Base-by-base conservation (phyloP, 2,797 vertebrate species). In the Pseudochirops corinnae region DNA sequence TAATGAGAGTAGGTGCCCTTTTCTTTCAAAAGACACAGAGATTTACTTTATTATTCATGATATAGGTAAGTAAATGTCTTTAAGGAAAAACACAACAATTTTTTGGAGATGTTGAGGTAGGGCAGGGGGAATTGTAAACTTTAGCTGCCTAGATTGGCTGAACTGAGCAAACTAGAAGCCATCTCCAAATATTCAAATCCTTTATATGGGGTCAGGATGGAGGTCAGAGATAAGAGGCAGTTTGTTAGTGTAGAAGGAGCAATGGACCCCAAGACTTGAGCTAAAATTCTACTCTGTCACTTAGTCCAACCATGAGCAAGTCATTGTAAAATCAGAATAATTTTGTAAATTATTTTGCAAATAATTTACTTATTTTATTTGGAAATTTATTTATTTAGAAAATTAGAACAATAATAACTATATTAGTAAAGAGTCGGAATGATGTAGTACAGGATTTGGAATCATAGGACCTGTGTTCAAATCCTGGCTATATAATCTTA, bases 11-110 rank as follows among this genome's bases (percentile, higher is more conserved):
- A 90, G 74, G 21, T 6, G 46, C 3, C 91, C 52, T 90, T 91
- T 90, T 29, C 90, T 93, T 92, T 91, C 82, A 95, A 93, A 96
- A 93, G 92, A 95, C 82, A 95, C 12, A 53, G 46, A 74, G 16
- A 62, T 95, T 94, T 55, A 93, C 28, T 93, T 94, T 62, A 50
- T 93, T 58, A 92, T 53, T 60, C 9, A 53, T n/a, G 62, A 18
- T 62, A 90, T 46, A 21, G 91, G 57, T 92, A 93, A 56, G 56
- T 46, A 92, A 97, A 56, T 57, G 50, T 56, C 91, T 93, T 94
- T 90, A 56, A 94, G 52, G 56, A 90, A 94, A 94, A 92, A 50
- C 46, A 57, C 2, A 67, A 74, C 91, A 93, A 92, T 50, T 0
- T 46, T 28, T 87, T 90, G 26, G 9, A 26, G 46, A 87, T 50